Conservation (phyloP, 2,113 vertebrate genomes). For the Andinoacara biseriatus region DNA sequence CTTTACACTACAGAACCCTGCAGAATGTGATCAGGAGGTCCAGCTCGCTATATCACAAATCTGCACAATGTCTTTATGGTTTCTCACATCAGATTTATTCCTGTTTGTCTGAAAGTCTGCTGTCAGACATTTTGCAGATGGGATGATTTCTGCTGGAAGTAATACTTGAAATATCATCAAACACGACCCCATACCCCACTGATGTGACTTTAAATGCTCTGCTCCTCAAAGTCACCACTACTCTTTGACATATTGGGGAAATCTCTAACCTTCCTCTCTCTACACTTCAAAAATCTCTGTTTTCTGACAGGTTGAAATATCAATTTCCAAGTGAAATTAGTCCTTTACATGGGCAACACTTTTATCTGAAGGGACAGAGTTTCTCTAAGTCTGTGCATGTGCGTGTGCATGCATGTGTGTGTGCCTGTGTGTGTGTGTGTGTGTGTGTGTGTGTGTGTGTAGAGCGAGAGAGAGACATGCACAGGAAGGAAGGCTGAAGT, state of each 20-base stretch:
- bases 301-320: conserved; percentile 40
- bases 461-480: conserved; percentile 9
- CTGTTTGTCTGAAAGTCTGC: conserved; percentile 4
- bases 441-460: not conserved
- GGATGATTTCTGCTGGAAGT: conserved; percentile 29
- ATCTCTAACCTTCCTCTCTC: conserved; percentile 31
- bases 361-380: conserved; percentile 25
- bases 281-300: conserved; percentile 10
- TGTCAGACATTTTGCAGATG: conserved; percentile 31
- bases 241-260: conserved; percentile 40
- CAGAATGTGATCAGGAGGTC: not conserved
- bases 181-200: conserved; percentile 8
- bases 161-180: conserved; percentile 41
- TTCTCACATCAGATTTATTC: not conserved
- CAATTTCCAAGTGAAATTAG: conserved; percentile 41
- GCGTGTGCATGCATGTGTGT: conserved; percentile 15
- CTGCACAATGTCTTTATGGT: not conserved
- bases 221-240: conserved; percentile 35
- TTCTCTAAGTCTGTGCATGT: conserved; percentile 5
- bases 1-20: not conserved
- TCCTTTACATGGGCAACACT: conserved; percentile 49
- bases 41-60: not conserved
- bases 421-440: not conserved
- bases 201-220: conserved; percentile 31
- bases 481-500: conserved; percentile 76